These are phyloP conservation scores for Lampropteryx suffumata DNA, from an alignment of 2,888 invertebrate genomes.

Conservation along the genomic window DNA sequence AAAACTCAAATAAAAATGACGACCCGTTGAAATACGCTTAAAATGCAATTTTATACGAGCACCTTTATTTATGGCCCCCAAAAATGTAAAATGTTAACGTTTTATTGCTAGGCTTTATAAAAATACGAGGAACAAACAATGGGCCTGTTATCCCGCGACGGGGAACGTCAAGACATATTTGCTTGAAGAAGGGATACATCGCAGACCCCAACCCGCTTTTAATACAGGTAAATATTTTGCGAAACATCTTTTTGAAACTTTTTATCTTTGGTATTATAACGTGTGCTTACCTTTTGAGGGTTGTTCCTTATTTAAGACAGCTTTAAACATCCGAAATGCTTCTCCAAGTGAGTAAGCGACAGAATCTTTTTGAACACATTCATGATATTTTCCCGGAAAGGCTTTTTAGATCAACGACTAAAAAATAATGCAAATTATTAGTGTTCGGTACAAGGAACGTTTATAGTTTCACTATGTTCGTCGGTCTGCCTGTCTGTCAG, in stretches of 20 bases:
- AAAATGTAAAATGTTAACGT: constrained; percentile 81
- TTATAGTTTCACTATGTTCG: too few species aligned
- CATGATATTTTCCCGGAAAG: too few species aligned
- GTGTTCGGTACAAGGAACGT: too few species aligned
- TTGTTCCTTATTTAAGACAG: neutral
- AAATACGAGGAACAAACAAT: constrained; percentile 80
- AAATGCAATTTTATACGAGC: constrained; percentile 79
- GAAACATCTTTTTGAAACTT: constrained; percentile 20
- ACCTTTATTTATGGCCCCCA: constrained; percentile 76
- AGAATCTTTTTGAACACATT: too few species aligned
- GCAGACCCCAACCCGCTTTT: constrained; percentile 16
- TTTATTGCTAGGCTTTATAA: constrained; percentile 78
- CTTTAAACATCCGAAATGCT: too few species aligned
- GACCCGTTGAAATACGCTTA: constrained; percentile 77
- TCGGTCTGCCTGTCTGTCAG: too few species aligned
- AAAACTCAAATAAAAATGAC: constrained; percentile 55
- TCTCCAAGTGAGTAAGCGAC: too few species aligned
- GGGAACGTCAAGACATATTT: constrained; percentile 72
- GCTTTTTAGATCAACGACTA: too few species aligned
- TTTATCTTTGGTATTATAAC: constrained; percentile 12
- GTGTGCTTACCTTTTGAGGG: constrained; percentile 6
- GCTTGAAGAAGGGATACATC: constrained; percentile 27
- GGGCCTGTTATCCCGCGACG: constrained; percentile 66
- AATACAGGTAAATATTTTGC: constrained; percentile 28
- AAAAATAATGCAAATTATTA: too few species aligned